phyloP scores from a whole-genome alignment of 2,797 vertebrate genomes.

The Artibeus jamaicensis region DNA sequence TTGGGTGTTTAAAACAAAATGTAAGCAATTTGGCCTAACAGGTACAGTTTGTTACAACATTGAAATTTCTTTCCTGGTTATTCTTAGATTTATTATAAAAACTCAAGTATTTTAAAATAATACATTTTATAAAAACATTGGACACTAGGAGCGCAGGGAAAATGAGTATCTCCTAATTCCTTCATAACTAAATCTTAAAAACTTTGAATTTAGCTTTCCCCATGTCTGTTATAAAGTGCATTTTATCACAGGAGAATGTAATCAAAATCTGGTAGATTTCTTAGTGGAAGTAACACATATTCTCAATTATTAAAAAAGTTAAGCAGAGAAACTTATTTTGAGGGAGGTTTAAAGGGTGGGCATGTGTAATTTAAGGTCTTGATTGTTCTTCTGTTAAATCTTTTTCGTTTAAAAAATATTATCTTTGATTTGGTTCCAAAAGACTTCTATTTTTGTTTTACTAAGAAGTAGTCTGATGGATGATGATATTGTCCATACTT shows the following conservation, averaged over 20 bases:
- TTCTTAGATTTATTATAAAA: slow-evolving; percentile 33
- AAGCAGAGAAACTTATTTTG: neutral
- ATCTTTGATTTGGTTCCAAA: slow-evolving; percentile 59
- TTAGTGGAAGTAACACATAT: neutral
- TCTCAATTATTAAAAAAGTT: neutral
- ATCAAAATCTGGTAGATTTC: neutral
- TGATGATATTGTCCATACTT: slow-evolving; percentile 38
- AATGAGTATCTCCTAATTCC: neutral
- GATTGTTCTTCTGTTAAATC: slow-evolving; percentile 23
- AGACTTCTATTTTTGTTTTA: slow-evolving; percentile 52
- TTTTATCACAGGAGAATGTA: neutral
- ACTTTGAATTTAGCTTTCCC: neutral
- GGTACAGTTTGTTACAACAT: neutral
- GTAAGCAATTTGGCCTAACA: neutral
- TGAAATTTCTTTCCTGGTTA: neutral
- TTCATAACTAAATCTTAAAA: slow-evolving; percentile 26
- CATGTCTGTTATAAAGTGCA: neutral
- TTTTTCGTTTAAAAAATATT: slow-evolving; percentile 53
- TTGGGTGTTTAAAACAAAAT: slow-evolving; percentile 30
- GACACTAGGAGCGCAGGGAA: neutral
- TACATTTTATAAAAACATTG: slow-evolving; percentile 17
- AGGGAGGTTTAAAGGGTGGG: neutral
- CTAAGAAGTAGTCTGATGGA: slow-evolving; percentile 36
- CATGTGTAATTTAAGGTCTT: slow-evolving; percentile 37
- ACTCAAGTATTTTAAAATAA: neutral